A percentile compares a stretch with the other conserved stretches of the same genome.
phyloP scores from a whole-genome alignment of 2,113 vertebrate species.

The Pithys albifrons region DNA sequence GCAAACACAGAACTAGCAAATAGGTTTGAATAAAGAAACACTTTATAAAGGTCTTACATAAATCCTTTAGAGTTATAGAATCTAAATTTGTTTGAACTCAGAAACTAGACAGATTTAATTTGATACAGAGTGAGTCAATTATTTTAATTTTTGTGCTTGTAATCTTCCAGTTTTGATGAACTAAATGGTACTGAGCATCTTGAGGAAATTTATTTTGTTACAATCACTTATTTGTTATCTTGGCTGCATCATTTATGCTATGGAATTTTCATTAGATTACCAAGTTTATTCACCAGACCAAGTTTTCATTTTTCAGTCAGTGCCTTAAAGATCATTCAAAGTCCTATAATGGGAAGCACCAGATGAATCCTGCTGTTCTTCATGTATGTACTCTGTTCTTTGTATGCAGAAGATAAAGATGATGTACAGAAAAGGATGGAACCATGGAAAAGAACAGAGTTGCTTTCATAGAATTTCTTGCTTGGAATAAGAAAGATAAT shows the following conservation, averaged over 20 bases:
- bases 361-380: background rate
- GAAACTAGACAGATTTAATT: background rate
- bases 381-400: background rate
- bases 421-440: background rate
- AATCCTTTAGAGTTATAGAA: background rate
- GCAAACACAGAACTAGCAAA: background rate
- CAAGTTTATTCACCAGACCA: background rate
- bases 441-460: background rate
- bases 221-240: background rate
- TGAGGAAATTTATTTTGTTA: background rate
- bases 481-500: background rate
- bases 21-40: background rate
- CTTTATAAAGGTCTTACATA: background rate
- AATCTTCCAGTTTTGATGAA: background rate
- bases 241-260: background rate
- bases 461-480: background rate
- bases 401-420: background rate
- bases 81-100: background rate
- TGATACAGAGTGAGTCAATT: background rate
- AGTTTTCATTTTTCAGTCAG: background rate
- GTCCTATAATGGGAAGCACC: background rate
- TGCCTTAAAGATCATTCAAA: background rate
- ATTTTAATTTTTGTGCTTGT: background rate
- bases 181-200: background rate
- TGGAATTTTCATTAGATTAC: background rate